Conservation (phyloP, 2,797 vertebrate genomes). For the Hephaestus fuliginosus region DNA sequence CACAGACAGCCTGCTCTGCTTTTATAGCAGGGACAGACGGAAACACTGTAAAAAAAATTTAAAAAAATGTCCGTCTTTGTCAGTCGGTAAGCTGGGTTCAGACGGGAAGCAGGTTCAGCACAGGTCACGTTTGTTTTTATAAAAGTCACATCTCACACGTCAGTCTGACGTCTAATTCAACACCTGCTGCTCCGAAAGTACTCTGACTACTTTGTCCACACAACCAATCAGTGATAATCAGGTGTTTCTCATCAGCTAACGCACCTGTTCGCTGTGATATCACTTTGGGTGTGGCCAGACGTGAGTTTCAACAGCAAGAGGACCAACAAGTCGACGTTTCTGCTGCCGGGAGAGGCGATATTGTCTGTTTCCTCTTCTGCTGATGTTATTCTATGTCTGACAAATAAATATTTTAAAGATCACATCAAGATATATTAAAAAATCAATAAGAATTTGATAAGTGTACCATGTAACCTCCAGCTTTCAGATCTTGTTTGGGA, state of each 20-base stretch:
- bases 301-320: not conserved
- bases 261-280: not conserved
- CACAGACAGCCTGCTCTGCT: constrained; percentile 64
- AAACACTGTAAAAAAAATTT: constrained; percentile 30
- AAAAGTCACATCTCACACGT: not conserved
- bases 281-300: not conserved
- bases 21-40: constrained; percentile 63
- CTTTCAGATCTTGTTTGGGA: not conserved
- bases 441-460: not conserved
- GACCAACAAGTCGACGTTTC: too few relatives aligned
- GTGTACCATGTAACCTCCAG: not conserved
- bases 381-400: not conserved
- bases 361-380: not conserved
- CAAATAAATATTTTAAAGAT: not conserved
- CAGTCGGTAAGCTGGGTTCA: constrained; percentile 6
- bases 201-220: not conserved
- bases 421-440: not conserved
- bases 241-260: constrained; percentile 3
- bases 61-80: constrained; percentile 33
- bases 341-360: not conserved
- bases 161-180: not conserved
- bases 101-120: constrained; percentile 15
- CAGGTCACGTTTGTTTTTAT: constrained; percentile 29
- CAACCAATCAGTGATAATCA: not conserved
- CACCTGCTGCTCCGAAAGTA: too few relatives aligned